phyloP scores from a whole-genome alignment of 2,888 invertebrate genomes.

The Callimorpha dominula region DNA sequence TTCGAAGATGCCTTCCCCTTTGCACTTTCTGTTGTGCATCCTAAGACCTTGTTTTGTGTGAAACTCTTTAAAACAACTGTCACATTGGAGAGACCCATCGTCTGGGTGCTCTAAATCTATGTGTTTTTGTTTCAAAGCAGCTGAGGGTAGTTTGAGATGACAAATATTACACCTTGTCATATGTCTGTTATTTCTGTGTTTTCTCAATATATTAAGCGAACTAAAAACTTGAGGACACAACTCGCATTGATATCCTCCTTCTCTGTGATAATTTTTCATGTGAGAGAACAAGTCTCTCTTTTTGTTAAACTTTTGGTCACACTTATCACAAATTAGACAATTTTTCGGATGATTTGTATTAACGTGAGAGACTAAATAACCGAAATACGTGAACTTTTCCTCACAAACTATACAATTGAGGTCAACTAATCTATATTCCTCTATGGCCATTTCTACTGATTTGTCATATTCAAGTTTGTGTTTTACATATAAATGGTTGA shows the following conservation, averaged over 20 bases:
- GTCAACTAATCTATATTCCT: conserved; percentile 73
- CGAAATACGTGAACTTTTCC: conserved; percentile 77
- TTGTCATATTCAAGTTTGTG: conserved; percentile 75
- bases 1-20: conserved; percentile 65
- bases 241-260: conserved; percentile 79
- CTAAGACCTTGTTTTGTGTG: conserved; percentile 78
- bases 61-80: conserved; percentile 75
- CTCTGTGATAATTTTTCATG: conserved; percentile 81
- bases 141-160: conserved; percentile 75
- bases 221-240: conserved; percentile 72
- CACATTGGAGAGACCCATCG: conserved; percentile 75
- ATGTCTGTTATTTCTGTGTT: conserved; percentile 76
- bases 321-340: conserved; percentile 78
- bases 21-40: conserved; percentile 79
- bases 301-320: conserved; percentile 80
- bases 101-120: conserved; percentile 79
- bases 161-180: conserved; percentile 76
- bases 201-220: conserved; percentile 76
- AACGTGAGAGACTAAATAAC: conserved; percentile 78
- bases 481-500: conserved; percentile 68
- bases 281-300: conserved; percentile 79
- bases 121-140: conserved; percentile 77
- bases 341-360: conserved; percentile 79
- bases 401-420: conserved; percentile 72
- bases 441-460: conserved; percentile 78